phyloP scores from a whole-genome alignment of 2,797 vertebrate genomes.

The Sebastes diploproa region DNA sequence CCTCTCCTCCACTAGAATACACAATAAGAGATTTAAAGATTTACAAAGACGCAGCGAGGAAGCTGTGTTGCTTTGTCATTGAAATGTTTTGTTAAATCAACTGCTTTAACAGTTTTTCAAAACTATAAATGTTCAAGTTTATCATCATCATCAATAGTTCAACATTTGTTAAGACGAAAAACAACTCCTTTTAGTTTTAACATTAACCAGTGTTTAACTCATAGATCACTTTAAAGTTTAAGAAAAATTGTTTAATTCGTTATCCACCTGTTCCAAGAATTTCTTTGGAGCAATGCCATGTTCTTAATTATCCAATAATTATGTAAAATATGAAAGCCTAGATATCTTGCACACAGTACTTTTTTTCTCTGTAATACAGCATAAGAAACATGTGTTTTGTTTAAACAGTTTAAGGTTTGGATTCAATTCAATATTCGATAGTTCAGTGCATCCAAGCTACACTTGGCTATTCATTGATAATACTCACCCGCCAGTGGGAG shows the following conservation, averaged over 20 bases:
- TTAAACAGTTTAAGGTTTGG: background rate
- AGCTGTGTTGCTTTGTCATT: background rate
- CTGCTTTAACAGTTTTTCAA: background rate
- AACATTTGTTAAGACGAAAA: background rate
- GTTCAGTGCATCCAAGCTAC: background rate
- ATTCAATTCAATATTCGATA: background rate
- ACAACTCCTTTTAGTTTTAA: background rate
- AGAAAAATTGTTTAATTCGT: background rate
- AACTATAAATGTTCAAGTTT: background rate
- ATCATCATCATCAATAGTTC: background rate
- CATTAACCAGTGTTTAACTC: background rate
- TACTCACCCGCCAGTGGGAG: background rate
- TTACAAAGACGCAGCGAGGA: conserved; percentile 3
- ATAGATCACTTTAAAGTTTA: background rate
- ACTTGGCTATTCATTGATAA: background rate
- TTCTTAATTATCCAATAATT: background rate
- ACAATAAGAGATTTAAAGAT: conserved; percentile 20
- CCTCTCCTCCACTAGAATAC: conserved; percentile 22
- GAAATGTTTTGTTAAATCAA: background rate
- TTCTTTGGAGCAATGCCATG: background rate
- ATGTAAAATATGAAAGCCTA: background rate
- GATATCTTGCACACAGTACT: background rate
- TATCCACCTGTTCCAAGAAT: background rate
- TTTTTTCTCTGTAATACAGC: background rate
- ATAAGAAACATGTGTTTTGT: background rate